These are phyloP conservation scores for Heterotis niloticus DNA, from an alignment of 2,113 vertebrate genomes.

Conservation along the genomic window DNA sequence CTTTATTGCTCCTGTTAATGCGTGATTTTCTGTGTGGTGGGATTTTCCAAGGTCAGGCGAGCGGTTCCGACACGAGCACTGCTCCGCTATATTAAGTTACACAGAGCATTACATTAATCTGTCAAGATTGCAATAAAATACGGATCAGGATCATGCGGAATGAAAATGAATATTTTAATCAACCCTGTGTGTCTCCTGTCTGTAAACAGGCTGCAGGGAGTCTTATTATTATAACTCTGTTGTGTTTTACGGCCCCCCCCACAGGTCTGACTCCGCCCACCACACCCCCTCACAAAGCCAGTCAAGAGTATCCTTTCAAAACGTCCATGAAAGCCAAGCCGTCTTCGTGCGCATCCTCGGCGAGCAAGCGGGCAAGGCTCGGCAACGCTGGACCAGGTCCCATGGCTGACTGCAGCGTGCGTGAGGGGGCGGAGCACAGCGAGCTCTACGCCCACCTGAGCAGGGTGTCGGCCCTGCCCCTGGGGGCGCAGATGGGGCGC, in stretches of 20 bases:
- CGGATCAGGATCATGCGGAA: slow-evolving; percentile 58
- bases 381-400: slow-evolving; percentile 73
- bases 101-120: slow-evolving; percentile 67
- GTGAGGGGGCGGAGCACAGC: slow-evolving; percentile 84
- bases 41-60: slow-evolving; percentile 58
- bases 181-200: slow-evolving; percentile 54
- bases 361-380: slow-evolving; percentile 82
- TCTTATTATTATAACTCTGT: slow-evolving; percentile 47
- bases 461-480: slow-evolving; percentile 78
- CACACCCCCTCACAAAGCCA: slow-evolving; percentile 98
- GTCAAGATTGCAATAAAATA: slow-evolving; percentile 67
- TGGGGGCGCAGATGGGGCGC: slow-evolving; percentile 73
- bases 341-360: slow-evolving; percentile 87
- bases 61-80: slow-evolving; percentile 46
- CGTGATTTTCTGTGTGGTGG: slow-evolving; percentile 26
- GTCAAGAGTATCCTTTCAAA: slow-evolving; percentile 97
- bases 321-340: slow-evolving; percentile 92
- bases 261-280: slow-evolving; percentile 99
- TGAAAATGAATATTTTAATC: slow-evolving; percentile 69
- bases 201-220: slow-evolving; percentile 49
- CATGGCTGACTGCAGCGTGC: slow-evolving; percentile 71
- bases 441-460: slow-evolving; percentile 91
- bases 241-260: slow-evolving; percentile 37
- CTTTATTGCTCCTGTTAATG: slow-evolving; percentile 23
- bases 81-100: slow-evolving; percentile 59